phyloP scores from a whole-genome alignment of 2,888 invertebrate genomes.

The Heterodera filipjevi region DNA sequence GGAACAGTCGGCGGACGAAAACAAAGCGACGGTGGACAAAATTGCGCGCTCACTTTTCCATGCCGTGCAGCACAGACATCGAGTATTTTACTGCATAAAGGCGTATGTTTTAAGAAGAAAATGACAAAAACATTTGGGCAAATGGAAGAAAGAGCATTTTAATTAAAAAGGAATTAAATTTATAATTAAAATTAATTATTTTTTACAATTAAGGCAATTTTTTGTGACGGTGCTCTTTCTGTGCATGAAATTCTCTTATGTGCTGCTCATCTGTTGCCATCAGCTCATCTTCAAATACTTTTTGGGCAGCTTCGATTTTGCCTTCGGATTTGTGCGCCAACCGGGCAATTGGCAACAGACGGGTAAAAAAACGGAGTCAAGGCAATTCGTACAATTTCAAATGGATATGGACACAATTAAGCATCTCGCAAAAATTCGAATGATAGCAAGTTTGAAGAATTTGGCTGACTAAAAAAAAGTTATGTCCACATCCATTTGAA shows the following conservation, averaged over 20 bases:
- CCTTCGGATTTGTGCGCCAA: conserved; percentile 36
- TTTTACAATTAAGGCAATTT: conserved; percentile 34
- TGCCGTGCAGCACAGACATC: conserved; percentile 37
- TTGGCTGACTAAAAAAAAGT: too few relatives aligned
- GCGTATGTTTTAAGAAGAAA: conserved; percentile 24
- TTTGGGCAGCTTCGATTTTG: conserved; percentile 41
- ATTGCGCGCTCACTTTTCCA: conserved; percentile 40
- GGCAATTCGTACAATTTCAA: too few relatives aligned
- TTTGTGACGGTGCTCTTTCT: conserved; percentile 54
- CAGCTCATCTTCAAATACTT: conserved; percentile 43
- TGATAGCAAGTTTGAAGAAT: too few relatives aligned
- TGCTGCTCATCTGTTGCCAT: conserved; percentile 49
- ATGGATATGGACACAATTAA: too few relatives aligned
- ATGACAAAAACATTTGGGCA: not conserved
- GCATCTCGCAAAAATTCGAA: too few relatives aligned
- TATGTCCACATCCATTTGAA: too few relatives aligned
- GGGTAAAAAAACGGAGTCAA: not conserved
- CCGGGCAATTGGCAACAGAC: conserved; percentile 43
- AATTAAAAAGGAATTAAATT: not conserved
- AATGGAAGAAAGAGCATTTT: not conserved
- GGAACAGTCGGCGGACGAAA: conserved; percentile 26
- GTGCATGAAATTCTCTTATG: conserved; percentile 60
- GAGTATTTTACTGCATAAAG: conserved; percentile 31
- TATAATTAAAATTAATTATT: conserved; percentile 24
- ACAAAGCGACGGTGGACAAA: conserved; percentile 30